Conservation (phyloP, 2,113 vertebrate species). For the Coregonus clupeaformis region DNA sequence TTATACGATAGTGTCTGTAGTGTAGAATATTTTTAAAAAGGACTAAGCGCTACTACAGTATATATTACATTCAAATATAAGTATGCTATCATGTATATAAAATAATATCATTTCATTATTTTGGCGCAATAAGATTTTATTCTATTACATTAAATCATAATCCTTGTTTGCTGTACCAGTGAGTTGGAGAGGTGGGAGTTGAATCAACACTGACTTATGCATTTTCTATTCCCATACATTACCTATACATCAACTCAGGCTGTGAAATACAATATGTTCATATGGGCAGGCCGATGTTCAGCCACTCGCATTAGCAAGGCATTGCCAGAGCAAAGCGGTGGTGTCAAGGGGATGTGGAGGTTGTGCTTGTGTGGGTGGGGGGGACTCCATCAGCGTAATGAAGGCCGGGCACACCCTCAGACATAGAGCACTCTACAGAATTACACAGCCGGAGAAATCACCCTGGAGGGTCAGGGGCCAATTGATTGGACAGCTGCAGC, state of each 20-base stretch:
- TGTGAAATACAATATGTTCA: neutral
- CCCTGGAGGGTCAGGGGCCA: neutral
- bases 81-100: no score
- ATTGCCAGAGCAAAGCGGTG: neutral
- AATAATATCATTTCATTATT: neutral
- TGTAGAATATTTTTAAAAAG: neutral
- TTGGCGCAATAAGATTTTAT: neutral
- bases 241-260: neutral
- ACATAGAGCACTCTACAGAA: constrained; percentile 14
- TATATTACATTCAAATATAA: no score
- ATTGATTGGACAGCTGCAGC: constrained; percentile 8
- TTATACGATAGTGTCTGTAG: neutral
- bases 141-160: neutral
- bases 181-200: neutral
- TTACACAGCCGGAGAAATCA: neutral
- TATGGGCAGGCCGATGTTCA: neutral
- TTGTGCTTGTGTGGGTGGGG: neutral
- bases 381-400: constrained; percentile 8
- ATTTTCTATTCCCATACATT: neutral
- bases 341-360: neutral
- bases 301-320: neutral
- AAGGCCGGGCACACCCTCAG: neutral
- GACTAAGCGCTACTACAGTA: no score
- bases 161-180: no score
- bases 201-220: neutral